phyloP scores from a whole-genome alignment of 2,888 invertebrate genomes.

The Apotomis capreana region DNA sequence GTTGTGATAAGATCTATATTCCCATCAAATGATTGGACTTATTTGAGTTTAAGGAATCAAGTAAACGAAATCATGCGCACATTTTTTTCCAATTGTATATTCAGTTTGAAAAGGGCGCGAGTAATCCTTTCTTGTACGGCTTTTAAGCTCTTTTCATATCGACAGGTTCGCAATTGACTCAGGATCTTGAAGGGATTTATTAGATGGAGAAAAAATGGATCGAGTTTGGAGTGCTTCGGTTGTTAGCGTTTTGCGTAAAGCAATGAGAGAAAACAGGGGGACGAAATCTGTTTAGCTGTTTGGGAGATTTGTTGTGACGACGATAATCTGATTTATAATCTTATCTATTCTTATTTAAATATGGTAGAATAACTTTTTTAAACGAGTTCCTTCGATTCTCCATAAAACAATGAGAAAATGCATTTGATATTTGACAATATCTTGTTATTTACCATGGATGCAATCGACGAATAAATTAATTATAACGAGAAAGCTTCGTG shows the following conservation, averaged over 20 bases:
- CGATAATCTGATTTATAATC: background rate
- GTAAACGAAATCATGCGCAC: background rate
- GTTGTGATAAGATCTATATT: background rate
- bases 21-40: background rate
- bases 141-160: background rate
- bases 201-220: conserved; percentile 17
- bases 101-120: background rate
- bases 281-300: background rate
- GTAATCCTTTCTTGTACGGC: background rate
- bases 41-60: background rate
- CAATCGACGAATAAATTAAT: too few relatives aligned
- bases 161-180: conserved; percentile 27
- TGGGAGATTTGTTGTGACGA: background rate
- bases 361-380: too few relatives aligned
- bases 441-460: too few relatives aligned
- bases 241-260: conserved; percentile 9
- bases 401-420: too few relatives aligned
- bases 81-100: background rate
- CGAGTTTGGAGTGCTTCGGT: background rate
- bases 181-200: conserved; percentile 28
- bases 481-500: too few relatives aligned
- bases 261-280: conserved; percentile 4
- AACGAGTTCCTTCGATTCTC: too few relatives aligned
- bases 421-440: too few relatives aligned
- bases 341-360: background rate